Base-by-base conservation (phyloP, 2,797 vertebrate genomes). In the Galagoides demidoff region DNA sequence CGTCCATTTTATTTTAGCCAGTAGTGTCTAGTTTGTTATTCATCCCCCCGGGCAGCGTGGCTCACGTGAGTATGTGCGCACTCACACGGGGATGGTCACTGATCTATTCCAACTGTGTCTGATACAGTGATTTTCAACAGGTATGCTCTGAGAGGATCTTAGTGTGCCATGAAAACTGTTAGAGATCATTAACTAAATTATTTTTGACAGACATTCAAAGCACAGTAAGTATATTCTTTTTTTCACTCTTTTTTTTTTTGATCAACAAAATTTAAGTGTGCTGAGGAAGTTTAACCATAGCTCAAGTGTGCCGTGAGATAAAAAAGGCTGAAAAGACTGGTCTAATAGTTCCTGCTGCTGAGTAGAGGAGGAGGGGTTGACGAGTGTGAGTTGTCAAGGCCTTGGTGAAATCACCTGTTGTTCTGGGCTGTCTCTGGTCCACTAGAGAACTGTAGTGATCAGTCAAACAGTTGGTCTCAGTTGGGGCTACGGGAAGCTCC, bases 21-120 rank as follows among this genome's bases (percentile, higher is more conserved):
- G 45, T 59, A 68, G 39, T 66, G 29, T 91, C 23, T 59, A 11
- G 29, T 73, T 92, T 43, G 63, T 66, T 20, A 17, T 34, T 92
- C 37, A 87, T 82, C 49, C 66, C 45, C 20, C 43, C 20, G 25
- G 82, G 52, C 29, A 9, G 6, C 2, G 7, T 71, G 57, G 23
- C 7, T 66, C 7, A 5, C 9, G 25, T 3, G 34, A 6, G 27
- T 0, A 0, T 7, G 52, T 5, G 7, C 1, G 0, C 3, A 2
- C 31, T 76, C 61, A 8, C 2, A 5, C 27, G 27, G n/a, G 57
- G 23, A 34, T 85, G 37, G 14, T 68, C 49, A 31, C n/a, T 77
- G 45, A 45, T 61, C 43, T n/a, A 64, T 86, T 83, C n/a, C 31
- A 85, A 73, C 55, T 25, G 64, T 31, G 23, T 92, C 37, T 49